Evolutionary conservation across 2,113 vertebrate genomes (phyloP).

Genomic region (Takifugu flavidus): DNA sequence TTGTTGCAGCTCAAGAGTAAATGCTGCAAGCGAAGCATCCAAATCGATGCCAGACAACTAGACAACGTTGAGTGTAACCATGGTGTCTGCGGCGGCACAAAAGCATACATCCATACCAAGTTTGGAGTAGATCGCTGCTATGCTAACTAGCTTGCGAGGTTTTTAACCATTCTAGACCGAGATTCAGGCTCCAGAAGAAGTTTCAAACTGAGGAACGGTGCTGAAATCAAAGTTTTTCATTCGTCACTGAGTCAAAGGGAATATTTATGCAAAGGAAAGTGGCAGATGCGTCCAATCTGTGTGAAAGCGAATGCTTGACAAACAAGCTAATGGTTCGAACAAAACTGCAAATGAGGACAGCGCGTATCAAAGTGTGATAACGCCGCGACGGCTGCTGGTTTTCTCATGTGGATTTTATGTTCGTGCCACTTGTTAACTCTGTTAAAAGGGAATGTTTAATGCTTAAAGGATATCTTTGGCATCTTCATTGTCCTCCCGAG

Average conservation of each 20-base stretch:
- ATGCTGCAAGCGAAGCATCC: neutral
- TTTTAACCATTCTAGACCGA: no score
- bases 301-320: neutral
- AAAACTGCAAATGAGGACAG: neutral
- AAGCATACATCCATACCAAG: no score
- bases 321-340: conserved; percentile 1
- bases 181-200: no score
- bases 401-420: neutral
- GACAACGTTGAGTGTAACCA: neutral
- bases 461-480: conserved; percentile 3
- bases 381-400: neutral
- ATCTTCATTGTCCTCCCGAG: conserved; percentile 13
- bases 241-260: neutral
- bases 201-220: no score
- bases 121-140: no score
- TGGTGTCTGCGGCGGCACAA: neutral
- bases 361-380: neutral
- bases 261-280: neutral
- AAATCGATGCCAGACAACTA: conserved; percentile 8
- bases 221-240: no score
- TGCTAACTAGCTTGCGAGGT: no score
- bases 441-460: neutral
- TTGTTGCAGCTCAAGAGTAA: conserved; percentile 1
- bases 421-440: neutral
- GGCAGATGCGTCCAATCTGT: neutral